phyloP scores from a whole-genome alignment of 2,113 vertebrate species.

The Ceyx melanurus region DNA sequence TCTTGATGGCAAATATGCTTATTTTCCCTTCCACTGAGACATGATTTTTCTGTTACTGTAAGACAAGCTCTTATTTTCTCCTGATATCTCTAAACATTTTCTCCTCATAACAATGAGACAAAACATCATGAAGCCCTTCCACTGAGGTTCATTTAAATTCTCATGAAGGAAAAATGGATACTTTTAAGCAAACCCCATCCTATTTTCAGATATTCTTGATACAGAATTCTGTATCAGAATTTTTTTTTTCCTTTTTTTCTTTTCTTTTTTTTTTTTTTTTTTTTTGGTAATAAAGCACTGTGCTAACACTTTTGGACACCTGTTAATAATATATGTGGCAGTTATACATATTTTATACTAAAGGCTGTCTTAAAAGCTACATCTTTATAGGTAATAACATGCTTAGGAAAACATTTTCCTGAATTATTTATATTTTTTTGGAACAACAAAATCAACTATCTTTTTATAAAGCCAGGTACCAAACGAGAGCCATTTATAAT shows the following conservation, averaged over 20 bases:
- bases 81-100: background rate
- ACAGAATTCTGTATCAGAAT: conserved; percentile 2
- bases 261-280: conserved; percentile 20
- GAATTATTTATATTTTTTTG: conserved; percentile 74
- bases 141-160: background rate
- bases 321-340: conserved; percentile 73
- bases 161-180: background rate
- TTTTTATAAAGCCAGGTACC: conserved; percentile 67
- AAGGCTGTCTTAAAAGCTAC: conserved; percentile 68
- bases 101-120: background rate
- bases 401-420: conserved; percentile 62
- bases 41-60: background rate
- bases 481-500: conserved; percentile 70
- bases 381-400: conserved; percentile 69
- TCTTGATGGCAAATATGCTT: conserved; percentile 21
- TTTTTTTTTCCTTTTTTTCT: background rate
- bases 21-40: conserved; percentile 34
- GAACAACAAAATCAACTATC: conserved; percentile 62
- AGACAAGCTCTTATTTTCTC: background rate
- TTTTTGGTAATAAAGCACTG: conserved; percentile 20
- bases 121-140: background rate
- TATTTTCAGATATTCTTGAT: conserved; percentile 5
- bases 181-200: background rate
- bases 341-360: conserved; percentile 75
- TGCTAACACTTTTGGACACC: conserved; percentile 36